Base-by-base conservation (phyloP, 2,797 vertebrate genomes). In the Molossus molossus region DNA sequence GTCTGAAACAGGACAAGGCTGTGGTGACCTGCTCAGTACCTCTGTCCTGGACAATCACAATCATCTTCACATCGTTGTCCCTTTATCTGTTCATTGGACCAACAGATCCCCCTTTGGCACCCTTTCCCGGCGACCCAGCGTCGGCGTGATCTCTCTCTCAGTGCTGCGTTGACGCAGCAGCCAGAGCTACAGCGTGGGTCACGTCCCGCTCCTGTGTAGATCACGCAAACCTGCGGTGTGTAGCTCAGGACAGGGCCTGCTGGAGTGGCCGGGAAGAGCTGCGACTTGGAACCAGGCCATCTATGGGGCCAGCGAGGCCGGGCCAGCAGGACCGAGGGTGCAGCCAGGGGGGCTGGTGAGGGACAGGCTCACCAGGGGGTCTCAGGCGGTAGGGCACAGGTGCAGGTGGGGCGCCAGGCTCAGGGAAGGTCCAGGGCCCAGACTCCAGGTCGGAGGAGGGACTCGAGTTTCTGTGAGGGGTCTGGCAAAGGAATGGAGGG, bases 381-480 rank as follows among this genome's bases (percentile, higher is more conserved):
- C n/a, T 40, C 0, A 9, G 62, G 17, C 2, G 4, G 15, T n/a
- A 33, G 33, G 21, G 21, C 1, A 9, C 17, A 25, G 18, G 23
- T 60, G 45, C 75, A 25, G 69, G 76, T 21, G n/a, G 80, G 81
- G 70, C 58, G 2, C 65, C 5, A 4, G n/a, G 45, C 65, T 48
- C 29, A 62, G 27, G 82, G 64, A 85, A 88, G 48, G 60, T 3
- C 20, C 67, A 20, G 83, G 58, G 27, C 48, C 75, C 9, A n/a
- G 76, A 45, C 3, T 21, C n/a, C n/a, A 76, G 37, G 62, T 18
- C 13, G 67, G 83, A 50, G 55, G 14, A 65, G 58, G 80, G 48
- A 45, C 62, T 45, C 9, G 5, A 13, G 37, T 29, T 12, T 75
- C 85, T 58, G 20, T 1, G 57, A 77, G 25, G 75, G 29, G 67